Base-by-base conservation (phyloP, 2,797 vertebrate genomes). In the Typhlichthys eigenmanni region DNA sequence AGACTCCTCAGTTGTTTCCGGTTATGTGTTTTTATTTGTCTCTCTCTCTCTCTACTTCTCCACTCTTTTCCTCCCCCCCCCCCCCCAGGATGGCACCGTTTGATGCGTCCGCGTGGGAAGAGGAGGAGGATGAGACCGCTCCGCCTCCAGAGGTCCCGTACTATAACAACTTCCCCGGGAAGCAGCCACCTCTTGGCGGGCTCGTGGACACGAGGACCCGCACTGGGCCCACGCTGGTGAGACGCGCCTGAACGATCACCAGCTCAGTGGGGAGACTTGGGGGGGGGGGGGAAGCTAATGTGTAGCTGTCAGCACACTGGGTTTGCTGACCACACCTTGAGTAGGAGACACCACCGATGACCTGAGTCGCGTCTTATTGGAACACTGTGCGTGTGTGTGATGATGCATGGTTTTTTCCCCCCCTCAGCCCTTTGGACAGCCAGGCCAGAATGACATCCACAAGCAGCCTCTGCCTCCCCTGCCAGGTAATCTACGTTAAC, bases 121-220 rank as follows among this genome's bases (percentile, higher is more conserved):
- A 99, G 80, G 97, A 99, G 70, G 97, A 99, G 10, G 93, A 94
- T 1, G 97, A 98, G 62, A 89, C 94, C n/a, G 85, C 87, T 61
- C 93, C 94, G 9, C 87, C 93, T 9, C 82, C 92, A 0, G 96
- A 98, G 0, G 96, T 98, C 69, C 96, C 97, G 0, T 99, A 99
- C 85, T 99, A 99, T 82, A 99, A 99, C 11, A 96, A 98, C 77
- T 98, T 98, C 73, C 97, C 97, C 0, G 97, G 96, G 58, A 99
- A 99, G 87, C 96, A 98, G 63, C 96, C 97, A 46, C 97, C 97
- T 50, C 92, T 96, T 0, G 97, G 97, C 24, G 97, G 97, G 1
- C 89, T 98, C 1, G 90, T 98, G 63, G 97, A 99, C 88, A 94
- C 98, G 96, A 89, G 97, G 80, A 89, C 85, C 66, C 92, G 92